phyloP scores from a whole-genome alignment of 2,113 vertebrate genomes.

The Condylura cristata region DNA sequence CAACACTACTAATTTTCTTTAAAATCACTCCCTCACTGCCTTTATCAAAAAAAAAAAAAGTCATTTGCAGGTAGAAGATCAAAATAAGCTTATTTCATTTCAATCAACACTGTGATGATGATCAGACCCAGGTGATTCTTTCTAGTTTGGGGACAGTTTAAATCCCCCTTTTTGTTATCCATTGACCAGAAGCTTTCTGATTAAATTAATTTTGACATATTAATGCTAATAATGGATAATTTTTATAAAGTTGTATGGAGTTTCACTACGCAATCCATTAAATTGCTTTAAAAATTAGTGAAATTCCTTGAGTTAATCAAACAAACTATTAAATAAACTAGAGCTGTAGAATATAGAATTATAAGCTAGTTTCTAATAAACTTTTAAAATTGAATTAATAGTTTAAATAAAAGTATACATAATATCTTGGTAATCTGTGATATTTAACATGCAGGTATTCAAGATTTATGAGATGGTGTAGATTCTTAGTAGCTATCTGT shows the following conservation, averaged over 20 bases:
- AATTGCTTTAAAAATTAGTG: slow-evolving; percentile 37
- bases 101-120: background rate
- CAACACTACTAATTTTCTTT: slow-evolving; percentile 29
- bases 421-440: background rate
- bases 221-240: background rate
- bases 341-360: background rate
- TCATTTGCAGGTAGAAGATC: background rate
- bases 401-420: background rate
- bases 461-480: background rate
- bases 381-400: slow-evolving; percentile 23
- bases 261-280: background rate
- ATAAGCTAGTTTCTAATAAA: slow-evolving; percentile 1
- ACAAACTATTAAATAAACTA: slow-evolving; percentile 17
- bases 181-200: slow-evolving; percentile 41
- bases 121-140: background rate
- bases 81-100: background rate
- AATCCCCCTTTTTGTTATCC: background rate
- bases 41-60: no score
- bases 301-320: background rate
- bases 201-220: background rate
- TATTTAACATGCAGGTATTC: slow-evolving; percentile 27
- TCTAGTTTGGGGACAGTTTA: background rate
- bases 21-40: background rate
- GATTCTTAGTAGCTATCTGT: background rate
- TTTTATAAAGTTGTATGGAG: background rate